Base-by-base conservation (phyloP, 1,140 invertebrate genomes). In the Drosophila yakuba region DNA sequence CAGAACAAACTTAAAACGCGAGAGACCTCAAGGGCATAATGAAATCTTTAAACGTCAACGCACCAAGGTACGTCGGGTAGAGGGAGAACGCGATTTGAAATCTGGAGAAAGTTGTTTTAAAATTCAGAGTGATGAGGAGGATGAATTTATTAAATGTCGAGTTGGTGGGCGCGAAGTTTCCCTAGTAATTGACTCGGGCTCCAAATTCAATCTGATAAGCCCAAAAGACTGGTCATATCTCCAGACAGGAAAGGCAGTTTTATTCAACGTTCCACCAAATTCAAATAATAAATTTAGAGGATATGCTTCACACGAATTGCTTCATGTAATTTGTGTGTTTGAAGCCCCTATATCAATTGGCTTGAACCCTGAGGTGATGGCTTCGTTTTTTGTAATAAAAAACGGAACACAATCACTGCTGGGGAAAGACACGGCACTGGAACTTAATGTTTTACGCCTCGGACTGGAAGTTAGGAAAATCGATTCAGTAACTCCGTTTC, bases 251-350 rank as follows among this genome's bases (percentile, higher is more conserved):
- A 43, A 39, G 4, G 20, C 20, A 20, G 20, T 2, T 20, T 20
- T 20, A 20, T 39, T 39, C 38, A 39, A 39, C 38, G 38, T 20
- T 20, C 20, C 1, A 20, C 20, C 20, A 20, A 20, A 20, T 20
- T 20, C 20, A 20, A 20, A 20, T 1, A 20, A 20, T 20, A 20
- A 20, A 20, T 20, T 39, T 39, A n/a, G 14, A 39, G 38, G 12
- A 39, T 39, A 39, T 14, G 38, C 38, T n/a, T 43, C 41, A 43
- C n/a, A 17, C 41, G 48, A 50, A 47, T 25, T 50, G 20, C 48
- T 32, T 14, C 48, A 50, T 32, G 14, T 50, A 50, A 50, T 50
- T 25, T 32, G 12, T 7, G 5, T 32, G 32, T 32, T 50, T 25
- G 2, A 43, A 8, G 41, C 15, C 0, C 41, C 41, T 43, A 1